phyloP scores from a whole-genome alignment of 2,888 invertebrate genomes.

The Nemapogon koenigi region DNA sequence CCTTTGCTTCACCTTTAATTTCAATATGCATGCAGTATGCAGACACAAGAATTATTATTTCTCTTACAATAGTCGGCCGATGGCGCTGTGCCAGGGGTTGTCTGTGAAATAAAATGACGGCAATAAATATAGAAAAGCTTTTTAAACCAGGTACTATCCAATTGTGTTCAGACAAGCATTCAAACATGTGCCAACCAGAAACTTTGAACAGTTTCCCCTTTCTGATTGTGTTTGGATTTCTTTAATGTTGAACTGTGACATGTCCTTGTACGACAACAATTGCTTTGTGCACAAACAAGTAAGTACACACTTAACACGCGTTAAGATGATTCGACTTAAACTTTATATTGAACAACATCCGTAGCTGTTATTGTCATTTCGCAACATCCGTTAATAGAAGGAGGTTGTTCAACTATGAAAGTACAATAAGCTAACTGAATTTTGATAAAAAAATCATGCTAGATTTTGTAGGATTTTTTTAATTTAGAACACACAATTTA shows the following conservation, averaged over 20 bases:
- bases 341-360: too few species aligned
- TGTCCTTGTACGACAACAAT: neutral
- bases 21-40: conserved; percentile 20
- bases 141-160: conserved; percentile 27
- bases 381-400: too few species aligned
- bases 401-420: too few species aligned
- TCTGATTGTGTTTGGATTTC: conserved; percentile 9
- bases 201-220: conserved; percentile 11
- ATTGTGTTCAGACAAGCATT: conserved; percentile 26
- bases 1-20: conserved; percentile 19
- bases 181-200: conserved; percentile 21
- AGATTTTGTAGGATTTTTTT: too few species aligned
- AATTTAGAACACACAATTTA: neutral
- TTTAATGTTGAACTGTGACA: conserved; percentile 1
- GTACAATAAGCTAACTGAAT: too few species aligned
- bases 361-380: too few species aligned
- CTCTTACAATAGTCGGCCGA: conserved; percentile 27
- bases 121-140: conserved; percentile 46
- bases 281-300: too few species aligned
- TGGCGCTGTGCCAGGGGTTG: conserved; percentile 44
- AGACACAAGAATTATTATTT: conserved; percentile 38
- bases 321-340: too few species aligned
- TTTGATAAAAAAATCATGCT: too few species aligned
- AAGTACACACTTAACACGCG: too few species aligned
- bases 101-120: conserved; percentile 43